Percentiles rank a stretch among this genome's conserved stretches.
Evolutionary conservation across 2,797 vertebrate species (phyloP).

Genomic region (Cryptoblepharus egeriae): DNA sequence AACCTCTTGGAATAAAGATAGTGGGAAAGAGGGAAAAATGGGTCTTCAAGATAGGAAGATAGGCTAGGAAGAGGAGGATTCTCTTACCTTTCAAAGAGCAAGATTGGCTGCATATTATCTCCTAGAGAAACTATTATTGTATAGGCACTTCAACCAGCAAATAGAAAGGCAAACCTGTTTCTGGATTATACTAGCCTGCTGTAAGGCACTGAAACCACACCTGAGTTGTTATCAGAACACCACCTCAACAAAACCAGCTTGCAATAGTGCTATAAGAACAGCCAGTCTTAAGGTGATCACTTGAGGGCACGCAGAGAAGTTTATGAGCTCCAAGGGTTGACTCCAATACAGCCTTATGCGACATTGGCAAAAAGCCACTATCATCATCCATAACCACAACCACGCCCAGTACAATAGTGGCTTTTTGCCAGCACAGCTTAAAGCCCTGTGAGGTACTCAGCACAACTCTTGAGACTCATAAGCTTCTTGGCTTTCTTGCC

Average conservation of each 20-base stretch:
- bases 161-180: background rate
- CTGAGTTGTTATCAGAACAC: no score
- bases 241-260: background rate
- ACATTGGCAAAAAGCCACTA: background rate
- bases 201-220: background rate
- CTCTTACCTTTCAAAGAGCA: no score
- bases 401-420: background rate
- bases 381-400: background rate
- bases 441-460: background rate
- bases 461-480: background rate
- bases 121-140: no score
- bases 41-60: no score
- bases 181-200: background rate
- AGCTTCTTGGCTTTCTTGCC: background rate
- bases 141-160: no score
- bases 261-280: background rate
- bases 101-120: no score
- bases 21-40: no score
- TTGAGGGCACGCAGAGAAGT: background rate
- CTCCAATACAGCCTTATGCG: background rate
- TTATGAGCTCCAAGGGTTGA: background rate
- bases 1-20: background rate
- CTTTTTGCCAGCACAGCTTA: background rate
- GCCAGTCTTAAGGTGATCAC: background rate
- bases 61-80: no score